Percentiles rank a stretch among this genome's conserved stretches.
Conservation (phyloP, 2,888 invertebrate genomes). For the Tinea semifulvella region DNA sequence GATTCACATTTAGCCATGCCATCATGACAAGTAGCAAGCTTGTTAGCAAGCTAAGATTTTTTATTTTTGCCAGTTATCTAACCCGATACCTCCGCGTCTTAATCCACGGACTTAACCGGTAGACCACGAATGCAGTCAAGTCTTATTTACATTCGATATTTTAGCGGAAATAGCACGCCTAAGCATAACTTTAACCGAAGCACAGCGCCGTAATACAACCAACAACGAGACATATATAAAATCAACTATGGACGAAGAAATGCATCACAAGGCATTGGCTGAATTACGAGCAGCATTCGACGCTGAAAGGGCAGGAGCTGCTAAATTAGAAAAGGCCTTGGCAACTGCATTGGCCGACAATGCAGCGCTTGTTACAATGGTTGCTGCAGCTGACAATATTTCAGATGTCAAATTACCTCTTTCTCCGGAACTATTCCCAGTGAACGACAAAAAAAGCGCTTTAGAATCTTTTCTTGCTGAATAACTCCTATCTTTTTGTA, state of each 20-base stretch:
- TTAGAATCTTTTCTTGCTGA: conserved; percentile 54
- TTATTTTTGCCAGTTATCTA: too few relatives aligned
- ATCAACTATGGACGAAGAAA: conserved; percentile 21
- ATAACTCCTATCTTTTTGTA: too few relatives aligned
- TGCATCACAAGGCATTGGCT: conserved; percentile 29
- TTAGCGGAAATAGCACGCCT: conserved; percentile 45
- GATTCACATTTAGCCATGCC: too few relatives aligned
- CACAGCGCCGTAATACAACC: conserved; percentile 30
- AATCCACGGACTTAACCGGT: too few relatives aligned
- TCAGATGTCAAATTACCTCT: neutral
- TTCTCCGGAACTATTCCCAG: neutral
- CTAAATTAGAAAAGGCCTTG: conserved; percentile 40
- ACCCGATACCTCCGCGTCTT: too few relatives aligned
- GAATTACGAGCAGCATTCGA: conserved; percentile 41
- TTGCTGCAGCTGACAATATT: conserved; percentile 27
- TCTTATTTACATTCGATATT: too few relatives aligned
- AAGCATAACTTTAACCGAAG: conserved; percentile 32
- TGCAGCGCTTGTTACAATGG: conserved; percentile 33
- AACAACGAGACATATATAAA: conserved; percentile 20
- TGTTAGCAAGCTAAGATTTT: too few relatives aligned
- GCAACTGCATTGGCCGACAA: conserved; percentile 47
- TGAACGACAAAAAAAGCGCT: conserved; percentile 33
- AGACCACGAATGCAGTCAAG: too few relatives aligned
- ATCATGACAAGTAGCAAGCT: too few relatives aligned
- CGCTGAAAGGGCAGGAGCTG: conserved; percentile 40